phyloP scores from a whole-genome alignment of 2,888 invertebrate genomes.

The Zaprionus bogoriensis region DNA sequence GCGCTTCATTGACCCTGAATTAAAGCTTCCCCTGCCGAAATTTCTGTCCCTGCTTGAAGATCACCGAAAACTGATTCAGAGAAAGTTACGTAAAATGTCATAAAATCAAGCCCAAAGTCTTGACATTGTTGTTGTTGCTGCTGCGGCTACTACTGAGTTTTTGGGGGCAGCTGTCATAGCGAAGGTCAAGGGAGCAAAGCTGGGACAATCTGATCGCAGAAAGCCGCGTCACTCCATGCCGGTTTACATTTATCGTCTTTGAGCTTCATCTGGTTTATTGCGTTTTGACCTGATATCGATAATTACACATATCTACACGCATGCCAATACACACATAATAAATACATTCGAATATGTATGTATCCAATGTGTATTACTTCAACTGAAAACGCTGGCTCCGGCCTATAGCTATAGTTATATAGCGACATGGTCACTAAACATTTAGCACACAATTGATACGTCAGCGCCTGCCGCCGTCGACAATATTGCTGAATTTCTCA shows the following conservation, averaged over 20 bases:
- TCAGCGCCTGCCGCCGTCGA: conserved; percentile 65
- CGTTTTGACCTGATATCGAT: conserved; percentile 46
- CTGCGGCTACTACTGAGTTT: conserved; percentile 20
- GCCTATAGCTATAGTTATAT: conserved; percentile 33
- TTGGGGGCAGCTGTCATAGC: conserved; percentile 48
- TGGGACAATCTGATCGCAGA: conserved; percentile 41
- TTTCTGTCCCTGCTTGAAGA: conserved; percentile 11
- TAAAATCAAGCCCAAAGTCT: conserved; percentile 58
- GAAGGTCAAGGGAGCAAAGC: conserved; percentile 70
- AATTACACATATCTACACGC: conserved; percentile 36
- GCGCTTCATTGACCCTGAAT: conserved; percentile 71
- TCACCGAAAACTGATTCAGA: conserved; percentile 38
- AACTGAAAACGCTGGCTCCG: conserved; percentile 33
- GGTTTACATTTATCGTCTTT: conserved; percentile 38
- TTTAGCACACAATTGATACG: conserved; percentile 79
- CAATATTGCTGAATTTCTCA: conserved; percentile 62
- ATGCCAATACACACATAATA: not conserved
- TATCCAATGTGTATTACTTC: conserved; percentile 16
- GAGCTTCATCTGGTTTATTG: conserved; percentile 33
- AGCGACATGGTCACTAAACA: conserved; percentile 77
- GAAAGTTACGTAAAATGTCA: conserved; percentile 73
- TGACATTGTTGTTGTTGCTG: conserved; percentile 37
- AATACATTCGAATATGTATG: not conserved
- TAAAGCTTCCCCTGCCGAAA: not conserved
- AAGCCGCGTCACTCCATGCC: conserved; percentile 30